Base-by-base conservation (phyloP, 2,888 invertebrate species). In the Luperina nickerlii region DNA sequence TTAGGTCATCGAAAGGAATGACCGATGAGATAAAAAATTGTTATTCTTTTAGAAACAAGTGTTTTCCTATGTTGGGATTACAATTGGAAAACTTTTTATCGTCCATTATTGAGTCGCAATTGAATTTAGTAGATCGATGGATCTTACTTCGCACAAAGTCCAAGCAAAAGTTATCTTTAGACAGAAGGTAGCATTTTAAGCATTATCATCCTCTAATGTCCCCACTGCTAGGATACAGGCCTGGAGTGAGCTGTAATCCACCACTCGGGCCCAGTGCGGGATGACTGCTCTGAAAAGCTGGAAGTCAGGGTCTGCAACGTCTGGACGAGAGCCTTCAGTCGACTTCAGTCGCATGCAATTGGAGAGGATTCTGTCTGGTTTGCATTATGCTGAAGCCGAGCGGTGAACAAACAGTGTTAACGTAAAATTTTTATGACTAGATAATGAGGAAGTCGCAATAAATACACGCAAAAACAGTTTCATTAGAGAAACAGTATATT, bases 1-100 rank as follows among this genome's bases (percentile, higher is more conserved):
- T 81, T 62, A 84, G 57, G 66, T 78, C 65, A 78, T 60, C 42
- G 60, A 60, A 78, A 48, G 65, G 18, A 62, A 84, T 54, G 20
- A 42, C 32, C 60, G n/a, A 60, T 15, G 2, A 32, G 42, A 77
- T 51, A 9, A 1, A 63, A 63, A 42, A 42, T 0, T n/a, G 5
- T 1, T 18, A 24, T 54, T 48, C 27, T 60, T 66, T 24, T 20
- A 15, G n/a, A 62, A 51, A n/a, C 24, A 32, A 42, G 7, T 57
- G 42, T 8, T 27, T 57, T 74, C 0, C 9, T 13, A 57, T 8
- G 42, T 42, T 8, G 20, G 13, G 3, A 32, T 48, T 24, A 24
- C 9, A 54, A 24, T 57, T 57, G 9, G 9, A 24, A 57, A 57
- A 9, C 24, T 24, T 57, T 24, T 57, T 24, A 24, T 57, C 24